Percentiles rank a stretch among this genome's conserved stretches.
phyloP scores from a whole-genome alignment of 1,140 invertebrate genomes.

The Drosophila nebulosa region DNA sequence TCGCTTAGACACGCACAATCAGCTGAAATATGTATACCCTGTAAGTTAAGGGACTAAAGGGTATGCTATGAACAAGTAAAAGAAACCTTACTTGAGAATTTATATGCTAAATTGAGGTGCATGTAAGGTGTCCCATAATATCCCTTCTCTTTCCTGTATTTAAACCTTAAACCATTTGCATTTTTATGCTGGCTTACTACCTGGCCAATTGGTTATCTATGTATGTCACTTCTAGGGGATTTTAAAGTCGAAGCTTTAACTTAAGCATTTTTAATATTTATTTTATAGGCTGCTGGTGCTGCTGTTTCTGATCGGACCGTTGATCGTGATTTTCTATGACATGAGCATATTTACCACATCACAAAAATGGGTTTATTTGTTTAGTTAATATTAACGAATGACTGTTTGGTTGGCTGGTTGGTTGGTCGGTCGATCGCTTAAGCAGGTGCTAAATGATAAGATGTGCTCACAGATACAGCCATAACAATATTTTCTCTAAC shows the following conservation, averaged over 20 bases:
- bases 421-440: constrained; percentile 15
- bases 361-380: constrained; percentile 63
- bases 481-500: constrained; percentile 1
- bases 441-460: constrained; percentile 70
- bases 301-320: constrained; percentile 4
- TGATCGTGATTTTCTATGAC: constrained; percentile 72
- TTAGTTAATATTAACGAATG: constrained; percentile 5
- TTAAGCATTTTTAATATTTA: background rate
- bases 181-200: too few species aligned
- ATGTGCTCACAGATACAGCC: constrained; percentile 20
- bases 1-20: constrained; percentile 64
- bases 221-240: background rate
- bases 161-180: too few species aligned
- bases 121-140: too few species aligned
- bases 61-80: background rate
- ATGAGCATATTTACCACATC: constrained; percentile 65
- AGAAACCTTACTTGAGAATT: too few species aligned
- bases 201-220: background rate
- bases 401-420: constrained; percentile 10
- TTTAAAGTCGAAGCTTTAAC: background rate
- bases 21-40: background rate
- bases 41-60: background rate
- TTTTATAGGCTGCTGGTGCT: constrained; percentile 15
- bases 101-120: too few species aligned
- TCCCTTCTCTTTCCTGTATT: too few species aligned